Evolutionary conservation across 2,113 vertebrate genomes (phyloP).

Genomic region (Lampris megalopsis): DNA sequence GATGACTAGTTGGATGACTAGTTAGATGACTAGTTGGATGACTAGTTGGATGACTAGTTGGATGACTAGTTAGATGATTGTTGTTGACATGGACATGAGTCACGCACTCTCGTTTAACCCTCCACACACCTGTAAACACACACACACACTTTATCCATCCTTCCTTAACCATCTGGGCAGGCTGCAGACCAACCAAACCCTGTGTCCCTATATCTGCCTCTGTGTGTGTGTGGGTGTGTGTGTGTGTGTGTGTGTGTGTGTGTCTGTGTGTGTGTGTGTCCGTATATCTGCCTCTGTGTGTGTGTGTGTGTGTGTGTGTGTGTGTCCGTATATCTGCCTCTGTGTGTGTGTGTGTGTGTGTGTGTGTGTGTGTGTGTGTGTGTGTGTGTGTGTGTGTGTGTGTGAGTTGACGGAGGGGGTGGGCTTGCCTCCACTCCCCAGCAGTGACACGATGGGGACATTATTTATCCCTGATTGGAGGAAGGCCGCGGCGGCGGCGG

Average conservation of each 20-base stretch:
- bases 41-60: not conserved
- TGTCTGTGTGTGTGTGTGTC: slow-evolving; percentile 37
- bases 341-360: slow-evolving; percentile 37
- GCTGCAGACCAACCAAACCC: slow-evolving; percentile 14
- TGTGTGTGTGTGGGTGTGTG: slow-evolving; percentile 35
- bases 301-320: slow-evolving; percentile 22
- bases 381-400: not conserved
- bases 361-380: slow-evolving; percentile 11
- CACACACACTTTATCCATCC: not conserved
- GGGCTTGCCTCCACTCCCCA: slow-evolving; percentile 16
- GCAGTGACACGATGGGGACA: slow-evolving; percentile 49
- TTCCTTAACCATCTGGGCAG: not conserved
- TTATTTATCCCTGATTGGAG: slow-evolving; percentile 78
- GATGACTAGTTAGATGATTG: not conserved
- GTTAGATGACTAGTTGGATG: no score
- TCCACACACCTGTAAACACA: not conserved
- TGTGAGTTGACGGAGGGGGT: not conserved
- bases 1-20: no score
- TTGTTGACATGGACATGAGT: no score
- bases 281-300: no score
- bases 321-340: slow-evolving; percentile 35
- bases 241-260: slow-evolving; percentile 11
- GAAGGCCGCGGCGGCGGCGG: slow-evolving; percentile 39
- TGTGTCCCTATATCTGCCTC: slow-evolving; percentile 34
- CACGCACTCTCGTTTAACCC: no score